Conservation (phyloP, 2,113 vertebrate genomes). For the Heloderma charlesbogerti region DNA sequence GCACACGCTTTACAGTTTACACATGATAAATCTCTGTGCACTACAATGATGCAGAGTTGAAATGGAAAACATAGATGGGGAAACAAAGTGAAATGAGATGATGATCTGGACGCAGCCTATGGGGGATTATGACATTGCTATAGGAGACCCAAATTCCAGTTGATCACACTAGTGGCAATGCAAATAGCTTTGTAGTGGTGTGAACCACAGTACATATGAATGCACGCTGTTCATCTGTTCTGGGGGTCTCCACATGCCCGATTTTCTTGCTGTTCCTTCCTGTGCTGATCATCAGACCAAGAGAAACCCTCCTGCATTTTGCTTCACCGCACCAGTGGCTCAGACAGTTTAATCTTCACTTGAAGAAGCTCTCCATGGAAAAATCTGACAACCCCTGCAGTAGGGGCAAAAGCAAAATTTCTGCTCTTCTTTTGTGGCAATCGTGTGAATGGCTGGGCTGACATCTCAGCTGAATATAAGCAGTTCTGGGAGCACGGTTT, state of each 20-base stretch:
- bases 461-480: slow-evolving; percentile 24
- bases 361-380: background rate
- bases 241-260: background rate
- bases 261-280: background rate
- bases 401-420: slow-evolving; percentile 34
- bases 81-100: background rate
- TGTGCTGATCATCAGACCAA: background rate
- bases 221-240: background rate
- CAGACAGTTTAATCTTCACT: background rate
- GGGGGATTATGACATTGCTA: background rate
- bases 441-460: background rate
- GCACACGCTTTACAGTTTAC: background rate
- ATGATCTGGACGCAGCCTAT: background rate
- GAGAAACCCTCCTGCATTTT: background rate
- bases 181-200: background rate
- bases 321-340: background rate
- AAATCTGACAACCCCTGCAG: background rate
- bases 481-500: background rate
- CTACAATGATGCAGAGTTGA: background rate
- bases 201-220: background rate
- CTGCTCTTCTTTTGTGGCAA: slow-evolving; percentile 48
- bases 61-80: background rate
- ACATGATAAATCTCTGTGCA: background rate
- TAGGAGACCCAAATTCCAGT: background rate
- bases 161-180: background rate